These are phyloP conservation scores for Drosophila nigricruria DNA, from an alignment of 2,888 invertebrate genomes.

Conservation along the genomic window DNA sequence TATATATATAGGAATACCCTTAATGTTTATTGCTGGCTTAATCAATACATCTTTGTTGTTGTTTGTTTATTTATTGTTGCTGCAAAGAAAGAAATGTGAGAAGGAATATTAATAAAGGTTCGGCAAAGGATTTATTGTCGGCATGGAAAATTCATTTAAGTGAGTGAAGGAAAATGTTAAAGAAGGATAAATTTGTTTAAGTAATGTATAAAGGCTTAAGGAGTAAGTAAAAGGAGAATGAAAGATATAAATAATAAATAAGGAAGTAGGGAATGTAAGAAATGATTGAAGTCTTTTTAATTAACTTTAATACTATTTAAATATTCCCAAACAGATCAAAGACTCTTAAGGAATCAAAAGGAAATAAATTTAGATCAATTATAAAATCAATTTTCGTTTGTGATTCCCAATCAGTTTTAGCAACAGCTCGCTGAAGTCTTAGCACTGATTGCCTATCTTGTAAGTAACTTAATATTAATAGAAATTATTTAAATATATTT, in stretches of 20 bases:
- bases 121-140: not conserved
- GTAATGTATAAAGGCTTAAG: not conserved
- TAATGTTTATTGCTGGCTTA: conserved; percentile 19
- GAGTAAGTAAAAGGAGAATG: not conserved
- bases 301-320: not conserved
- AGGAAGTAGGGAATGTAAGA: no score
- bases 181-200: not conserved
- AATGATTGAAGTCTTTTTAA: not conserved
- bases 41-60: conserved; percentile 54
- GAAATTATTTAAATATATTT: no score
- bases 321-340: not conserved
- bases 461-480: no score
- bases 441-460: no score
- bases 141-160: not conserved
- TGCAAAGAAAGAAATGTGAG: conserved; percentile 43
- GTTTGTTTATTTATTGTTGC: conserved; percentile 18
- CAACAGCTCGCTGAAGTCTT: no score
- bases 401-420: not conserved
- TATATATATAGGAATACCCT: conserved; percentile 7
- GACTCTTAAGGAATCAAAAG: not conserved
- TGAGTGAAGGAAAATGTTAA: not conserved
- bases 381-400: not conserved
- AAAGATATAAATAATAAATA: no score
- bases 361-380: not conserved
- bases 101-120: not conserved